Conservation (phyloP, 2,888 invertebrate genomes). For the Junonia oenone region DNA sequence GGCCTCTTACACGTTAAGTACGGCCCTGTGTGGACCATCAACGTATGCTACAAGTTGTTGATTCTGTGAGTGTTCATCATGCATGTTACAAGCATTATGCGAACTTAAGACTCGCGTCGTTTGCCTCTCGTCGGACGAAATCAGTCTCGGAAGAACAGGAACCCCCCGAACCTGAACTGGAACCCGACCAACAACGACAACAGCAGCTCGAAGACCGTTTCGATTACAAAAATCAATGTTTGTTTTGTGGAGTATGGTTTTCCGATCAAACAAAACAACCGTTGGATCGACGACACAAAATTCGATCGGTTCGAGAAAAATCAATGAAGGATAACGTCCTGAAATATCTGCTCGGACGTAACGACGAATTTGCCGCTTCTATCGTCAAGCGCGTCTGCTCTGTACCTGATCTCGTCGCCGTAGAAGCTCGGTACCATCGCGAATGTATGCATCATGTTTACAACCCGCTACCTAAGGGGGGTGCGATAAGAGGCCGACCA, state of each 20-base stretch:
- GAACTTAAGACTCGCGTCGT: neutral
- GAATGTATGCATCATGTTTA: neutral
- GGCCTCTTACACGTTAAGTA: no score
- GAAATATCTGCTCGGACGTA: neutral
- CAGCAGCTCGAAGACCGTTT: neutral
- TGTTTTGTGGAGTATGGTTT: neutral
- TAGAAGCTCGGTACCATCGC: neutral
- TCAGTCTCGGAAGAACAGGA: neutral
- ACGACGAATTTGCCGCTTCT: neutral
- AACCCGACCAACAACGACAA: neutral
- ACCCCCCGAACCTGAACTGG: neutral
- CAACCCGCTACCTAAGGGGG: neutral
- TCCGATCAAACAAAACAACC: neutral
- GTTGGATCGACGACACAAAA: neutral
- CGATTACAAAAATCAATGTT: neutral
- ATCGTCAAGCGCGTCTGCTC: neutral
- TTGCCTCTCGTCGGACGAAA: neutral
- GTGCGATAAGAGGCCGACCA: neutral
- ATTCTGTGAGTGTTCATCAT: neutral
- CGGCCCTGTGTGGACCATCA: neutral
- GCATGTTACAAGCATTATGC: neutral
- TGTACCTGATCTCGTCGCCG: neutral
- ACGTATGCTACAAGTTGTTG: neutral
- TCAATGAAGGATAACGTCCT: neutral
- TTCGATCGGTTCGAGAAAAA: neutral